Base-by-base conservation (phyloP, 2,797 vertebrate genomes). In the Schizopygopsis malacanthus region DNA sequence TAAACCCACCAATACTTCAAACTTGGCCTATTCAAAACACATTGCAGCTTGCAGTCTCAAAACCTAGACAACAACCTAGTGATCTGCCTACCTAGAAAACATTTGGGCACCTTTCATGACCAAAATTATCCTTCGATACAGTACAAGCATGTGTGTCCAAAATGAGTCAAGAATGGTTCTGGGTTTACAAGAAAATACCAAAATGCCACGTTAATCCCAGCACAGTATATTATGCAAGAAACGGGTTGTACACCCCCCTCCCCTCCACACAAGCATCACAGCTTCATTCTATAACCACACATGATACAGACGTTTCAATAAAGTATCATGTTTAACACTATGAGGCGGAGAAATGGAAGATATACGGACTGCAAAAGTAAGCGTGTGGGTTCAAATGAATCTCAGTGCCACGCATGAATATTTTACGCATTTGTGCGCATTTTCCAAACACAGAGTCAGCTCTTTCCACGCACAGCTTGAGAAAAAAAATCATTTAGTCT, bases 171-270 rank as follows among this genome's bases (percentile, higher is more conserved):
- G 63, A 67, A 72, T 20, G 22, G 76, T 79, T 43, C 45, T 45
- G 70, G 73, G 37, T 54, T 71, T 28, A 28, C 52, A 83, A 70
- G 65, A 83, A 81, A 79, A 69, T 28, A 69, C 6, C 45, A 71
- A 71, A 91, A 82, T 86, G 87, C 90, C 91, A 92, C 86, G 82
- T 91, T 94, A 94, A 95, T 95, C 93, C 93, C 90, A 91, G 89
- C 85, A 91, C 90, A 90, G 89, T 90, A 91, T 90, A 95, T 95
- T 95, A 96, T 93, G 94, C 94, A 95, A 95, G 91, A 93, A 88
- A 65, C 87, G 88, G 93, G 93, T 90, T 93, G 91, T 91, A 89
- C 89, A 91, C 86, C 90, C 92, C 91, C 92, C 92, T 73, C 52
- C 65, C 45, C 56, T 25, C 37, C 71, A 63, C 78, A 50, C 45